Evolutionary conservation across 2,888 invertebrate genomes (phyloP).

Genomic region (Liodrosophila aerea): DNA sequence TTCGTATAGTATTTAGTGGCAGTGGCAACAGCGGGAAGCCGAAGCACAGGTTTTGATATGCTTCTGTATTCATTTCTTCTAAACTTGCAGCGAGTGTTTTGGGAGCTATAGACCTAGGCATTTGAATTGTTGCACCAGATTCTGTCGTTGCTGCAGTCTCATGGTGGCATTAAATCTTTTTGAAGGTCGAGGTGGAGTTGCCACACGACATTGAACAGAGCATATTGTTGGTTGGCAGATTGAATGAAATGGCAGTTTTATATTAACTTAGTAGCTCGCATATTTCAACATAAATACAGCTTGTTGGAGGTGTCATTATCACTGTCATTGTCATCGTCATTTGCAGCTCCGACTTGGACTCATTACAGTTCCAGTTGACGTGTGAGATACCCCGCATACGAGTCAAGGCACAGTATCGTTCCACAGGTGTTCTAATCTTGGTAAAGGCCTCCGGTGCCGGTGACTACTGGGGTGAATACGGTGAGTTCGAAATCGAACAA

Average conservation of each 20-base stretch:
- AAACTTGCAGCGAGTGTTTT: constrained; percentile 24
- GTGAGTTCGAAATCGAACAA: constrained; percentile 82
- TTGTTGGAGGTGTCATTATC: constrained; percentile 36
- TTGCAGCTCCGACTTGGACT: constrained; percentile 88
- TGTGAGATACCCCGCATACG: constrained; percentile 91
- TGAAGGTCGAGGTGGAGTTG: constrained; percentile 57
- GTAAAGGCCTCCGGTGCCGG: constrained; percentile 93
- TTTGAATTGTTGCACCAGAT: constrained; percentile 42
- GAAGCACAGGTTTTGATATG: background rate
- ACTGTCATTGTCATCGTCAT: constrained; percentile 59
- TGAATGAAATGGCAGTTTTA: constrained; percentile 59
- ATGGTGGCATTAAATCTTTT: constrained; percentile 32
- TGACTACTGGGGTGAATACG: constrained; percentile 95
- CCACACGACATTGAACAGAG: constrained; percentile 48
- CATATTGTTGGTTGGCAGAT: constrained; percentile 37
- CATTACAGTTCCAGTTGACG: constrained; percentile 91
- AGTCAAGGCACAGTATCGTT: constrained; percentile 90
- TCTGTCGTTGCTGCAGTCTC: constrained; percentile 17
- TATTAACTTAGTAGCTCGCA: constrained; percentile 1
- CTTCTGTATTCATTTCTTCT: background rate
- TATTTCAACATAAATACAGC: constrained; percentile 23
- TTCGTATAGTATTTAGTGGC: background rate
- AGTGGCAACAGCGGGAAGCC: too few relatives aligned
- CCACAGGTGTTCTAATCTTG: constrained; percentile 90
- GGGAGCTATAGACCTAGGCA: constrained; percentile 14